These are phyloP conservation scores for Rambutsinella grinnellia DNA, from an alignment of 2,888 invertebrate species.

Conservation along the genomic window DNA sequence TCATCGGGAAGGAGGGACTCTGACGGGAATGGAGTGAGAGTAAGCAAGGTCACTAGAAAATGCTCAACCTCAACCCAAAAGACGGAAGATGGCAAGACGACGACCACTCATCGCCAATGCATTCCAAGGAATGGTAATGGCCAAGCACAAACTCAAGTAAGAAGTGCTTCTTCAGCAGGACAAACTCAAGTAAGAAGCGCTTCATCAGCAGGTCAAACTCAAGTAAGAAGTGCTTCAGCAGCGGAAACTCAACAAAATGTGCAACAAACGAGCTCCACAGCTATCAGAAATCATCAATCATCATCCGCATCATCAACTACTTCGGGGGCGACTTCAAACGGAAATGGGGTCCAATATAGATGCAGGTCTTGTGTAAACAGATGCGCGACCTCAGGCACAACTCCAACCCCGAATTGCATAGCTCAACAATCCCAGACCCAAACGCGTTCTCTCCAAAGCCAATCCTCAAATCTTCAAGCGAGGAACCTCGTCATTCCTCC, in stretches of 20 bases:
- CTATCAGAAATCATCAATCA: background rate
- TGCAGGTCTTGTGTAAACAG: background rate
- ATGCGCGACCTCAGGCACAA: background rate
- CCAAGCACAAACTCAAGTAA: too few relatives aligned
- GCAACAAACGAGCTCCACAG: too few relatives aligned
- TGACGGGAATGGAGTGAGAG: background rate
- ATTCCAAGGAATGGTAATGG: too few relatives aligned
- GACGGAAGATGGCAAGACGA: background rate
- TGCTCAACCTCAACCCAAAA: background rate
- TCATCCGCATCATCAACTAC: too few relatives aligned
- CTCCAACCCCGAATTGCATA: too few relatives aligned
- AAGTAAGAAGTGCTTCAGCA: background rate
- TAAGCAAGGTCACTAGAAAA: constrained; percentile 11
- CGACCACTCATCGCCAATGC: too few relatives aligned
- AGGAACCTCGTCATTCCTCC: constrained; percentile 62
- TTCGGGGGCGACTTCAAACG: too few relatives aligned
- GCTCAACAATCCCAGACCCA: constrained; percentile 59
- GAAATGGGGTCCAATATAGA: too few relatives aligned
- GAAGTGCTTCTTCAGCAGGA: constrained; percentile 16
- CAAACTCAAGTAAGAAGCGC: background rate
- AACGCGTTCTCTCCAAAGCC: constrained; percentile 63
- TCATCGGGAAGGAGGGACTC: constrained; percentile 4
- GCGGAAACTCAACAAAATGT: too few relatives aligned
- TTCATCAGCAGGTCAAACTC: background rate
- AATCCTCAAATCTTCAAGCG: constrained; percentile 39